phyloP scores from a whole-genome alignment of 2,888 invertebrate species.

The Epinotia bilunana region DNA sequence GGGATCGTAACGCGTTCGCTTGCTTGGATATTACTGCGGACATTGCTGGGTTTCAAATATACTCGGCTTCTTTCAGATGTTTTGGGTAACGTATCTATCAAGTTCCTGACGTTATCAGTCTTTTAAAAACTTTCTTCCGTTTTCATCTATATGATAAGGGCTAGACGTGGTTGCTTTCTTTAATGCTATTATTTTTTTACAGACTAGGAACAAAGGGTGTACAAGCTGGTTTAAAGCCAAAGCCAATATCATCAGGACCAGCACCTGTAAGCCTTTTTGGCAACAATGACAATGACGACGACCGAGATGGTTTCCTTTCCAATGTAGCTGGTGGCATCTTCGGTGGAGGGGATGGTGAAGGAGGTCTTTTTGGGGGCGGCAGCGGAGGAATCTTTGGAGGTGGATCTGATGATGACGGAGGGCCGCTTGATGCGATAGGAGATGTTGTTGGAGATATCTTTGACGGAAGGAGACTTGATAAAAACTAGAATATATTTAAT shows the following conservation, averaged over 20 bases:
- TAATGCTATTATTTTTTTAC: conserved; percentile 47
- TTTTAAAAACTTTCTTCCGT: not conserved
- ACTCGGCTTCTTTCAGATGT: conserved; percentile 83
- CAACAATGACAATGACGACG: conserved; percentile 59
- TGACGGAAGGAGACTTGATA: conserved; percentile 58
- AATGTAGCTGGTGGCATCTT: conserved; percentile 62
- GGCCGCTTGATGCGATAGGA: conserved; percentile 72
- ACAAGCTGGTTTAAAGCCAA: conserved; percentile 77
- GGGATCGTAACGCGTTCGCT: conserved; percentile 91
- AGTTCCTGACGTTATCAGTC: not conserved
- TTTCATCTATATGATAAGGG: not conserved
- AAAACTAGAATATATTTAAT: not conserved
- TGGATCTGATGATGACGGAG: conserved; percentile 56
- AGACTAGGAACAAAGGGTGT: conserved; percentile 76
- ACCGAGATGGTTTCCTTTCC: conserved; percentile 62
- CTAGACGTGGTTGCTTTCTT: not conserved
- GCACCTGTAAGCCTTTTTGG: conserved; percentile 74
- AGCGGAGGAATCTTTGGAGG: conserved; percentile 49
- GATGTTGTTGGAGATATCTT: conserved; percentile 75
- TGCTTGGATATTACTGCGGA: conserved; percentile 90
- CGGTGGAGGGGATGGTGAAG: conserved; percentile 50
- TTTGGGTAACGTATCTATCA: conserved; percentile 67
- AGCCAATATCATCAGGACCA: conserved; percentile 73
- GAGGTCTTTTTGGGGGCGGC: conserved; percentile 47
- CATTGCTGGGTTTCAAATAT: conserved; percentile 84